Evolutionary conservation across 2,888 invertebrate species (phyloP).

Genomic region (Zelleria hepariella): DNA sequence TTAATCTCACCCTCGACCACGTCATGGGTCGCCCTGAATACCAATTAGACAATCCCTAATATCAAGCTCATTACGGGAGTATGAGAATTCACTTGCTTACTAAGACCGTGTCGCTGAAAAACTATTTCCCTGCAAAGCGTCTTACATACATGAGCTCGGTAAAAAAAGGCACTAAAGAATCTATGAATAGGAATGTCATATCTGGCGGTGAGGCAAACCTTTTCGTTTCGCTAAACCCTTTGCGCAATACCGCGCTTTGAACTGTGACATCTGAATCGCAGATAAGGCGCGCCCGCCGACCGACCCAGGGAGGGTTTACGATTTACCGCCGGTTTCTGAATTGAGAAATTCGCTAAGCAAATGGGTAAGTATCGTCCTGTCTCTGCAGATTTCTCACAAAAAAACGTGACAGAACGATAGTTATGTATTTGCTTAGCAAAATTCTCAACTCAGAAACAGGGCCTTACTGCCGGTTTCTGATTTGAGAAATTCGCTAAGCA

Average conservation of each 20-base stretch:
- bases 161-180: background rate
- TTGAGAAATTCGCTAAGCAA: too few relatives aligned
- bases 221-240: background rate
- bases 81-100: background rate
- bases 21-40: slow-evolving; percentile 13
- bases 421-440: too few relatives aligned
- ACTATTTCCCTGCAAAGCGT: background rate
- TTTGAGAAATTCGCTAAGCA: too few relatives aligned
- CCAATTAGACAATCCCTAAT: slow-evolving; percentile 16
- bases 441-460: too few relatives aligned
- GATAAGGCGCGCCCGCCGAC: slow-evolving; percentile 27
- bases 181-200: slow-evolving; percentile 7
- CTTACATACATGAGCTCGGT: background rate
- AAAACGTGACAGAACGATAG: too few relatives aligned
- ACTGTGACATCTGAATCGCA: slow-evolving; percentile 35
- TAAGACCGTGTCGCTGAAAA: background rate
- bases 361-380: too few relatives aligned
- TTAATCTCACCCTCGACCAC: slow-evolving; percentile 14
- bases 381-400: too few relatives aligned
- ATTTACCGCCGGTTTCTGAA: too few relatives aligned
- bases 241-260: slow-evolving; percentile 15
- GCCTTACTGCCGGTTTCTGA: too few relatives aligned
- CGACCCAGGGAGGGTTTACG: slow-evolving; percentile 6
- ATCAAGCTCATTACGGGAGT: background rate
- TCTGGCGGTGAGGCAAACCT: slow-evolving; percentile 2